phyloP scores from a whole-genome alignment of 2,888 invertebrate species.

The Agrenia bidenticulata region DNA sequence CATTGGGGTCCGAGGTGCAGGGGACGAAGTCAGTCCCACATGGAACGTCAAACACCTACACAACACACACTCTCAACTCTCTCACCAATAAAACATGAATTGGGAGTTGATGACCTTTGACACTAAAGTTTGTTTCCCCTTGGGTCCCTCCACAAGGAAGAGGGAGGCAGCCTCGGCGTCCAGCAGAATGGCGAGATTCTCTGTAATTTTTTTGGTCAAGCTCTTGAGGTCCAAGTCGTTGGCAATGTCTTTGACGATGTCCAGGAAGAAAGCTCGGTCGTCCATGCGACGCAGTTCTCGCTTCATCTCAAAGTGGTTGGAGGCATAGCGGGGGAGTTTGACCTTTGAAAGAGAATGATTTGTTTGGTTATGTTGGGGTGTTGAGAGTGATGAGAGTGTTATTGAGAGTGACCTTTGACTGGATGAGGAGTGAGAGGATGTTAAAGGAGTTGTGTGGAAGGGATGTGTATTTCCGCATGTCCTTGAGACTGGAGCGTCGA shows the following conservation, averaged over 20 bases:
- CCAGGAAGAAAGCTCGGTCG: slow-evolving; percentile 60
- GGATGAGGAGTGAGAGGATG: slow-evolving; percentile 60
- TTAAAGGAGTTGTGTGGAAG: slow-evolving; percentile 60
- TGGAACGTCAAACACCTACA: slow-evolving; percentile 59
- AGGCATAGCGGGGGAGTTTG: slow-evolving; percentile 58
- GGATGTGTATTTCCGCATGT: slow-evolving; percentile 61
- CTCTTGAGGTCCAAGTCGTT: slow-evolving; percentile 60
- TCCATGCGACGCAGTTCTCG: slow-evolving; percentile 55
- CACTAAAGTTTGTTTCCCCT: slow-evolving; percentile 58
- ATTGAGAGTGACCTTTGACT: slow-evolving; percentile 57
- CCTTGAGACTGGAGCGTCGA: slow-evolving; percentile 59
- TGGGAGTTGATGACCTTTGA: slow-evolving; percentile 55
- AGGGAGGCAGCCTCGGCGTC: slow-evolving; percentile 60
- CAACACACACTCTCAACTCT: too few relatives aligned
- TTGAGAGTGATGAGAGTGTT: too few relatives aligned
- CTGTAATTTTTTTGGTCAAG: slow-evolving; percentile 59
- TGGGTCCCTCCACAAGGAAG: slow-evolving; percentile 59
- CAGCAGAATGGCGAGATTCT: slow-evolving; percentile 59
- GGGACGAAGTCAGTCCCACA: slow-evolving; percentile 59
- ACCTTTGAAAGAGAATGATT: too few relatives aligned
- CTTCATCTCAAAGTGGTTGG: slow-evolving; percentile 59
- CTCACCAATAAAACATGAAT: too few relatives aligned
- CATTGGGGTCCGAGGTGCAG: slow-evolving; percentile 57
- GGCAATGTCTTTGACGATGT: slow-evolving; percentile 61
- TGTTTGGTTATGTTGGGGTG: too few relatives aligned